Evolutionary conservation across 2,888 invertebrate species (phyloP), one percentile per base, ranked within the genome.

Genomic region (Phyllotreta striolata): DNA sequence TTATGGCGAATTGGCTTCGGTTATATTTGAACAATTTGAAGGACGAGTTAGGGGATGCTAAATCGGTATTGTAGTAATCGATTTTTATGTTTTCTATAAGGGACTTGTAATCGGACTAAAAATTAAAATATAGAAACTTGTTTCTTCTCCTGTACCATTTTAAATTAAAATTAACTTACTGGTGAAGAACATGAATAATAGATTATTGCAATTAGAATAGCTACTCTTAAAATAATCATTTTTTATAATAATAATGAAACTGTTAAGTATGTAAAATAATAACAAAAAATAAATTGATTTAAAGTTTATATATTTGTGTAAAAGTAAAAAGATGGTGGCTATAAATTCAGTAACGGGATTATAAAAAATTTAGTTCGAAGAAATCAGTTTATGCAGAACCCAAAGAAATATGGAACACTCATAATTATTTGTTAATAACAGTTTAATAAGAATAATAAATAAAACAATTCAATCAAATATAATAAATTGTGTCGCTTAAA

Each of bases 11-110:
- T 10, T 49, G 51, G 0, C 51, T 59, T n/a, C 59, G 46, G 41
- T 59, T 59, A 35, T 49, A 59, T 51, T 51, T 59, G 13, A 56
- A 56, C 6, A 56, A 13, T 2, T 44, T 10, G 6, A 56, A 56
- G 1, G 44, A 35, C 3, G 56, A 43, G 13, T 56, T 56, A 0
- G 46, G 37, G 1, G 56, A 6, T 1, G 56, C 56, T 24, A 56
- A 44, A 5, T 43, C 43, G 3, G 24, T n/a, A 44, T 56, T 56
- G 8, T 2, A 43, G 37, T 44, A 56, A 9, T 56, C 56, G 1
- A 56, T 12, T 8, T 41, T n/a, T 37, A 56, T 5, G 37, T 56
- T 56, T 1, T 56, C 44, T 6, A 56, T 7, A 1, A 56, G 1
- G 7, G 37, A 6, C 37, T 43, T n/a, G 13, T 56, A 56, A 12